Evolutionary conservation across 2,797 vertebrate genomes (phyloP).

Genomic region (Eospalax fontanierii): DNA sequence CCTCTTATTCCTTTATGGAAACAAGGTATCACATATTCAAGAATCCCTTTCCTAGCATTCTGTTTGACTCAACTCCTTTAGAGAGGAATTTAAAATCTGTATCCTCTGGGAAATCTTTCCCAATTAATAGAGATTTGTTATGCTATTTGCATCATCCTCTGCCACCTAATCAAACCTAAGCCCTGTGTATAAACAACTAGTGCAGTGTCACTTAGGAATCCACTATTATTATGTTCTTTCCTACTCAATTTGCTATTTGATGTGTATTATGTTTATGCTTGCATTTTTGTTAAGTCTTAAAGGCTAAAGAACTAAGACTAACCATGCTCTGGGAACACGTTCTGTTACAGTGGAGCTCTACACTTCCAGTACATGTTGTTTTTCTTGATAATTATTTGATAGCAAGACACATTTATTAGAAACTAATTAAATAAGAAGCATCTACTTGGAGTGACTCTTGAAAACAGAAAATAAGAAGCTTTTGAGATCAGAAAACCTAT

Average conservation of each 20-base stretch:
- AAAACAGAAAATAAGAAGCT: conserved; percentile 24
- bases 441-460: background rate
- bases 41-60: conserved; percentile 52
- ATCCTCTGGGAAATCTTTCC: conserved; percentile 82
- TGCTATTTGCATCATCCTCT: conserved; percentile 80
- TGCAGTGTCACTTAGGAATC: conserved; percentile 72
- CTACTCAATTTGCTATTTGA: conserved; percentile 73
- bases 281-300: conserved; percentile 76
- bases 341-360: conserved; percentile 26
- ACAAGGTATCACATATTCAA: conserved; percentile 32
- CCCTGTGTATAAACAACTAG: conserved; percentile 77
- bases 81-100: conserved; percentile 73
- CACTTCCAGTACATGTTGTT: background rate
- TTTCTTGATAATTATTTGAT: conserved; percentile 59
- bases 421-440: conserved; percentile 58
- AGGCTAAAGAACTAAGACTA: conserved; percentile 71
- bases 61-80: conserved; percentile 64
- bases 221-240: conserved; percentile 77
- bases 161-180: conserved; percentile 79
- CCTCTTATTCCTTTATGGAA: conserved; percentile 30
- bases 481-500: background rate
- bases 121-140: conserved; percentile 86
- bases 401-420: conserved; percentile 47
- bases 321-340: conserved; percentile 28
- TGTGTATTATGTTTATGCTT: conserved; percentile 63